phyloP scores from a whole-genome alignment of 2,113 vertebrate species.

The Embiotoca jacksoni region DNA sequence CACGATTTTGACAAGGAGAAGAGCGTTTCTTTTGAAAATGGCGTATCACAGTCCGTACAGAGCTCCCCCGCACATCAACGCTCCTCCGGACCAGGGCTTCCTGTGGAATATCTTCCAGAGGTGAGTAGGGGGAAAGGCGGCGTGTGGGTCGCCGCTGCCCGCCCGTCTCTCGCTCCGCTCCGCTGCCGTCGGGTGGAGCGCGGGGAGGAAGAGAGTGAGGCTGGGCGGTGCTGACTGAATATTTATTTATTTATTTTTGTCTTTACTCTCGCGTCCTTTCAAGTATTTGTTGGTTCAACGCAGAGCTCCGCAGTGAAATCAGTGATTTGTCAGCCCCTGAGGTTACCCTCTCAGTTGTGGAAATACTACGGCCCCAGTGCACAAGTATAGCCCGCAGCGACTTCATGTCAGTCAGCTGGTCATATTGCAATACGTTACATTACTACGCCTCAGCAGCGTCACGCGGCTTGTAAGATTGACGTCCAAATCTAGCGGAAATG shows the following conservation, averaged over 20 bases:
- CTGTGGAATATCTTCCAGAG: constrained; percentile 89
- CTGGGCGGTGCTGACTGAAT: constrained; percentile 11
- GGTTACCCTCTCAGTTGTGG: constrained; percentile 16
- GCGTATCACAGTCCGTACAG: constrained; percentile 86
- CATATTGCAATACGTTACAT: background rate
- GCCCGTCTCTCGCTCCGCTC: constrained; percentile 22
- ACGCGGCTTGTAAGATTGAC: background rate
- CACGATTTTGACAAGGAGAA: constrained; percentile 19
- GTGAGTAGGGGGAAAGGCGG: constrained; percentile 69
- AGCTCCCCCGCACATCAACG: constrained; percentile 74
- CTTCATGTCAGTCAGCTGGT: constrained; percentile 22
- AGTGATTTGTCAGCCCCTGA: constrained; percentile 4
- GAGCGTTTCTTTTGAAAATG: constrained; percentile 70
- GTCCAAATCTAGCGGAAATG: background rate
- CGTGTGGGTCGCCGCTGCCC: background rate
- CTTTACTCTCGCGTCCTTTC: background rate
- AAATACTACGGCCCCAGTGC: constrained; percentile 8
- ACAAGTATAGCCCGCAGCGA: background rate
- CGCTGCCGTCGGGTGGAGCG: constrained; percentile 40
- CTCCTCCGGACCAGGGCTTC: constrained; percentile 83
- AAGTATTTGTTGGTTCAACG: background rate
- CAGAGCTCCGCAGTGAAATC: constrained; percentile 8
- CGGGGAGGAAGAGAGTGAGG: background rate
- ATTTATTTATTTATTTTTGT: constrained; percentile 12
- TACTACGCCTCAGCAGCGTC: background rate